Evolutionary conservation across 2,113 vertebrate species (phyloP).

Genomic region (Actinemys pallida): DNA sequence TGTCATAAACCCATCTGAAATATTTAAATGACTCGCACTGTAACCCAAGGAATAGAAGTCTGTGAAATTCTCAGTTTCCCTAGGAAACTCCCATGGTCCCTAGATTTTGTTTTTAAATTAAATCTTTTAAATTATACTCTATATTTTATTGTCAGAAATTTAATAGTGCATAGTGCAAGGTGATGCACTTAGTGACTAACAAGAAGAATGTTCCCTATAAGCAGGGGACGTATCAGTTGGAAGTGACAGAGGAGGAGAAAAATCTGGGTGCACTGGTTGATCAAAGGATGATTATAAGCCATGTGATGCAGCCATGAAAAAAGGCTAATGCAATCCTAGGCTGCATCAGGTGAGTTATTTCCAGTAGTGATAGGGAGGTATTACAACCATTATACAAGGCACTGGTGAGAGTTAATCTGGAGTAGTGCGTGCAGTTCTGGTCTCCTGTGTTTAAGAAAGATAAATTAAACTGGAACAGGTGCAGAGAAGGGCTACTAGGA

Average conservation of each 20-base stretch:
- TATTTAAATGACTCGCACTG: rapidly evolving
- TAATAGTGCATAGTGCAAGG: neutral
- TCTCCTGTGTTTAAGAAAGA: neutral
- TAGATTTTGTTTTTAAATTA: neutral
- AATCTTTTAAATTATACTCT: neutral
- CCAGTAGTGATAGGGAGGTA: neutral
- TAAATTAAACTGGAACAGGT: neutral
- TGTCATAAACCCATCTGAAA: neutral
- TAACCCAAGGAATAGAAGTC: neutral
- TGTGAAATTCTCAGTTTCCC: rapidly evolving
- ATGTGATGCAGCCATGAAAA: neutral
- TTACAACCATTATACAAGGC: neutral
- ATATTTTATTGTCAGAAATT: neutral
- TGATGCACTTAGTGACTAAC: neutral
- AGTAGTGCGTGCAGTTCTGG: neutral
- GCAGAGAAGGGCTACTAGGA: neutral
- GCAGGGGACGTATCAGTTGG: neutral
- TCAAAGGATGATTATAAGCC: neutral
- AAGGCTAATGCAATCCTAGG: neutral
- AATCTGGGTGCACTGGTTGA: neutral
- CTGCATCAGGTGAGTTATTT: neutral
- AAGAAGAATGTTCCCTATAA: neutral
- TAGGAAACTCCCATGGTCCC: neutral
- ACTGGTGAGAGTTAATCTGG: neutral
- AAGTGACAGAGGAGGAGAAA: neutral